Evolutionary conservation across 2,113 vertebrate genomes (phyloP).

Genomic region (Grallaria varia): DNA sequence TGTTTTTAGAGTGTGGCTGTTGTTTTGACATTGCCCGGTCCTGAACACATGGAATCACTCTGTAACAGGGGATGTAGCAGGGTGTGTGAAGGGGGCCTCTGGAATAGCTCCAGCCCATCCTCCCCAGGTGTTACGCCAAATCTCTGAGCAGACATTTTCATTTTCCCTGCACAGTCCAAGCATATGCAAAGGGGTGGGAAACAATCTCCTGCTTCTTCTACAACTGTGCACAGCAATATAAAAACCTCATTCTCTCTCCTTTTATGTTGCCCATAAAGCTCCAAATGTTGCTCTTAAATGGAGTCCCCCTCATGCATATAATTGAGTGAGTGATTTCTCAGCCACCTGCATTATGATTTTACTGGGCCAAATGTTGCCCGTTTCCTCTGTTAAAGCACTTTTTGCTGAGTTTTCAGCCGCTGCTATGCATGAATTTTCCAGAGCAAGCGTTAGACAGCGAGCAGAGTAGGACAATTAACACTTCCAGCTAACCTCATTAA

Average conservation of each 20-base stretch:
- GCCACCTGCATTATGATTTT: slow-evolving; percentile 53
- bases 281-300: slow-evolving; percentile 61
- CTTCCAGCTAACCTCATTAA: neutral
- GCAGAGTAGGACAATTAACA: neutral
- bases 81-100: neutral
- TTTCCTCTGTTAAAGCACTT: slow-evolving; percentile 21
- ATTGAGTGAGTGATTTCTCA: slow-evolving; percentile 60
- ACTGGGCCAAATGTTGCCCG: slow-evolving; percentile 34
- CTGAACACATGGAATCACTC: neutral
- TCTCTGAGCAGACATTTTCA: slow-evolving; percentile 6
- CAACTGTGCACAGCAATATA: neutral
- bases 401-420: slow-evolving; percentile 28
- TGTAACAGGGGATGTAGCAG: neutral
- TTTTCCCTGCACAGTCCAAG: slow-evolving; percentile 23
- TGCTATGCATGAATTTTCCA: slow-evolving; percentile 21
- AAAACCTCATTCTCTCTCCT: slow-evolving; percentile 57
- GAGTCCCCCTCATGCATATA: slow-evolving; percentile 58
- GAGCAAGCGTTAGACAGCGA: neutral
- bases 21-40: neutral
- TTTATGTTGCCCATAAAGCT: slow-evolving; percentile 61
- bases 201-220: slow-evolving; percentile 14
- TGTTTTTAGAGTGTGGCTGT: slow-evolving; percentile 1
- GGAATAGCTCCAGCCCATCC: neutral
- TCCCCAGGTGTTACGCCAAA: neutral
- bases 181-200: slow-evolving; percentile 47